Evolutionary conservation across 2,113 vertebrate species (phyloP).

Genomic region (Motacilla alba): DNA sequence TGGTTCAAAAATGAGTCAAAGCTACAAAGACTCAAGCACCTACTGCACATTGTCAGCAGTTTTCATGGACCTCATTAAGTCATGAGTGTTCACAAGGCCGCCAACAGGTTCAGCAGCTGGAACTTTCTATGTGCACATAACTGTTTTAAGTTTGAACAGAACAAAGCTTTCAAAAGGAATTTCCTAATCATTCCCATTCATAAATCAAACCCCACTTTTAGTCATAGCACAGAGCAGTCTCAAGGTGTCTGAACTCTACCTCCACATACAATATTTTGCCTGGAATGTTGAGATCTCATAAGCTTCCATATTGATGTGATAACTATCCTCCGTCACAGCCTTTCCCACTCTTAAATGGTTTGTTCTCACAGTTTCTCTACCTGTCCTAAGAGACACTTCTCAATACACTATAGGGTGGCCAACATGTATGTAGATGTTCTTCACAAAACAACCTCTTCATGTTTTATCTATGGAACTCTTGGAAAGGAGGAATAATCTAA

Average conservation of each 20-base stretch:
- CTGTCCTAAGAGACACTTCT: background rate
- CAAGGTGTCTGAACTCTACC: background rate
- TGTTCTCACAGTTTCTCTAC: background rate
- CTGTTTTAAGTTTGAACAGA: background rate
- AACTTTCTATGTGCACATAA: background rate
- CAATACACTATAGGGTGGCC: background rate
- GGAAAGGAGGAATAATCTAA: background rate
- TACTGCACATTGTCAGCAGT: background rate
- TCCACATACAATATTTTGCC: background rate
- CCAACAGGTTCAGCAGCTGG: background rate
- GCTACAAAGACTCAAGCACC: background rate
- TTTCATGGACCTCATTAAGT: background rate
- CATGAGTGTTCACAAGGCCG: background rate
- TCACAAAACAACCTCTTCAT: background rate
- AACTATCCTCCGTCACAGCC: background rate
- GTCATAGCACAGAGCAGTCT: background rate
- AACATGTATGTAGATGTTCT: background rate
- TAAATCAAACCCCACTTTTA: background rate
- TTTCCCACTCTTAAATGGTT: background rate
- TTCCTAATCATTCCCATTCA: background rate
- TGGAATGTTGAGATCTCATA: background rate
- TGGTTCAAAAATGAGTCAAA: background rate
- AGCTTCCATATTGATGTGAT: background rate
- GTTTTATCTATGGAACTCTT: background rate
- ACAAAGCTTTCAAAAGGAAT: background rate